These are phyloP conservation scores for Coptodon bakossiorum DNA, from an alignment of 2,113 vertebrate genomes.

Conservation along the genomic window DNA sequence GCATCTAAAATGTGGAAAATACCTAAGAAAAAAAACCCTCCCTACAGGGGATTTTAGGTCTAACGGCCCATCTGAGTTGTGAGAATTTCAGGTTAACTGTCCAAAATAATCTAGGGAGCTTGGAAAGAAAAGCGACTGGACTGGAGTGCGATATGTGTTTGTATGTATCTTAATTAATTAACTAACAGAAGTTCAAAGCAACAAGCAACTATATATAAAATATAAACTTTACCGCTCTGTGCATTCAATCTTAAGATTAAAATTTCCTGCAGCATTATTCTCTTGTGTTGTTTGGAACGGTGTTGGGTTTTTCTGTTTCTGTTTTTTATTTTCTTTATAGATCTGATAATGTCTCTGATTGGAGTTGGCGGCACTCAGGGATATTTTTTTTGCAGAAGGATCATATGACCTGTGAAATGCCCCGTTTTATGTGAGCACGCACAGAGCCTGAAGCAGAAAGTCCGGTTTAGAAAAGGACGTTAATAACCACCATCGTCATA, in stretches of 20 bases:
- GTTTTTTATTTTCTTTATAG: not conserved
- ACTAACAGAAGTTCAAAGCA: not conserved
- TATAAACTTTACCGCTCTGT: not conserved
- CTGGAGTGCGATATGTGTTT: not conserved
- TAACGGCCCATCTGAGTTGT: not conserved
- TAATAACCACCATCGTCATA: not conserved
- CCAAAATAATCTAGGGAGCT: not conserved
- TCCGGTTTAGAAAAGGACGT: not conserved
- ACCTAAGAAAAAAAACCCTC: not conserved
- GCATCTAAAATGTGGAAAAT: not conserved
- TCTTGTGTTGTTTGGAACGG: not conserved
- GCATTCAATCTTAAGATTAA: not conserved
- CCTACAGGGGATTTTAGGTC: not conserved
- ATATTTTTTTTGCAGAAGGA: not conserved
- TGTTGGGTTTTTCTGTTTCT: not conserved
- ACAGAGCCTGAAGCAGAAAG: rapidly evolving
- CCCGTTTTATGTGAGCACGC: not conserved
- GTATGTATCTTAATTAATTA: not conserved
- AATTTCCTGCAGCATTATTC: not conserved
- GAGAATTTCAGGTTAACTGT: not conserved
- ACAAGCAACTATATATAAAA: not conserved
- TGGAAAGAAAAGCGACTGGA: not conserved
- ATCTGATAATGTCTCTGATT: not conserved
- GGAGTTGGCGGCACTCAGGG: not conserved
- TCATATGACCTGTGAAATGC: not conserved